phyloP scores from a whole-genome alignment of 2,888 invertebrate genomes.

The Polydrusus tereticollis region DNA sequence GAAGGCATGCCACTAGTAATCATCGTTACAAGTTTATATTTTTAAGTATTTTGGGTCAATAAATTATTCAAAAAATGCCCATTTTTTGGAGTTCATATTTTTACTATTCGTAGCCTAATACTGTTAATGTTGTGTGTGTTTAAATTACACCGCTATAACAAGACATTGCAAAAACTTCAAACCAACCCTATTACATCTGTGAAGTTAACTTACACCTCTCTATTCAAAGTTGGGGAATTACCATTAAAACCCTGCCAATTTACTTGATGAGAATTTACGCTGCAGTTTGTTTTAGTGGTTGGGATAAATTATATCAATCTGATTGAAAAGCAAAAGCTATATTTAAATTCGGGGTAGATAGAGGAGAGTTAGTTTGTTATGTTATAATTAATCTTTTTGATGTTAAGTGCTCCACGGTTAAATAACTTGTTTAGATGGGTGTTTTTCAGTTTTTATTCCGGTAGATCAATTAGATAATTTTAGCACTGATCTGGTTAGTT shows the following conservation, averaged over 20 bases:
- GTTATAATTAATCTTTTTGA: conserved; percentile 2
- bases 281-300: conserved; percentile 15
- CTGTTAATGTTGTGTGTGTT: too few relatives aligned
- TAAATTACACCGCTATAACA: not conserved
- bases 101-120: too few relatives aligned
- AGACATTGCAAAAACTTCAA: not conserved
- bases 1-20: too few relatives aligned
- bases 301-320: conserved; percentile 8
- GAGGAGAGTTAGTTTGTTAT: not conserved
- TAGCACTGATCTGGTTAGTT: not conserved
- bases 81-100: too few relatives aligned
- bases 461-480: not conserved
- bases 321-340: conserved; percentile 11
- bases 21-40: too few relatives aligned
- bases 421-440: not conserved
- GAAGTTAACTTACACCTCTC: conserved; percentile 18
- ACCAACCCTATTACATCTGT: not conserved
- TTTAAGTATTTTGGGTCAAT: too few relatives aligned
- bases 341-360: not conserved
- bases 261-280: conserved; percentile 5
- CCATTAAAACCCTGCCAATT: not conserved
- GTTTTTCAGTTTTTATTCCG: not conserved
- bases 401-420: not conserved
- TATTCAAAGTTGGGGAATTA: conserved; percentile 8
- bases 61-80: too few relatives aligned